Evolutionary conservation across 1,140 invertebrate genomes (phyloP).

Genomic region (Microplitis demolitor): DNA sequence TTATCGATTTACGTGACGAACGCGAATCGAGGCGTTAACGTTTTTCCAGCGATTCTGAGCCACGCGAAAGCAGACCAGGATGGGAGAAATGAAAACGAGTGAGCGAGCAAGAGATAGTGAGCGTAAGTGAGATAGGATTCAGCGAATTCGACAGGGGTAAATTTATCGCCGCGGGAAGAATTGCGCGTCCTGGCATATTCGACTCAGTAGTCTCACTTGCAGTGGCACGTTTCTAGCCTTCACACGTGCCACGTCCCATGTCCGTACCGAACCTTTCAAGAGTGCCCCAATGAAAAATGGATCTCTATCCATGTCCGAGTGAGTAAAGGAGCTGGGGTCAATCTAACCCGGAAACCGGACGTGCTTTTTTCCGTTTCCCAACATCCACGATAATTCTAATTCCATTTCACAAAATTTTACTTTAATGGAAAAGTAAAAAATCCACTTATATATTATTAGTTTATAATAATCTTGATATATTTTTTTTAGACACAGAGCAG

Average conservation of each 20-base stretch:
- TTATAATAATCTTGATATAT: not conserved
- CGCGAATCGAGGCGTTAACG: slow-evolving; percentile 34
- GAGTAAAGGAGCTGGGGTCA: not conserved
- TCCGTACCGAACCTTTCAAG: slow-evolving; percentile 6
- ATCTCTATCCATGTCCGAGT: slow-evolving; percentile 15
- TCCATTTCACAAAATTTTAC: not conserved
- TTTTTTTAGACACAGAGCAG: not conserved
- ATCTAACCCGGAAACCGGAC: slow-evolving; percentile 14
- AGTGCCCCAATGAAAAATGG: slow-evolving; percentile 13
- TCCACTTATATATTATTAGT: not conserved
- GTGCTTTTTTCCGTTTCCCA: slow-evolving; percentile 13
- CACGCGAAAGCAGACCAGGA: not conserved
- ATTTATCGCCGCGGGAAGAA: slow-evolving; percentile 19
- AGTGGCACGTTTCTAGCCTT: slow-evolving; percentile 2
- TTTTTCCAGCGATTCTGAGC: not conserved
- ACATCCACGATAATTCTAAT: slow-evolving; percentile 8
- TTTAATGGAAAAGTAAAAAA: not conserved
- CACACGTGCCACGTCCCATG: slow-evolving; percentile 16
- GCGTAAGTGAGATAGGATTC: not conserved
- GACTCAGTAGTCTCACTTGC: slow-evolving; percentile 7
- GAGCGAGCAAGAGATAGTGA: not conserved
- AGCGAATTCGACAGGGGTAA: slow-evolving; percentile 8
- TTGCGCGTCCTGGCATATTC: not conserved
- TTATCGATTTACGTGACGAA: slow-evolving; percentile 36
- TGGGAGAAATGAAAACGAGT: not conserved